Conservation (phyloP, 2,797 vertebrate species). For the Alosa sapidissima region DNA sequence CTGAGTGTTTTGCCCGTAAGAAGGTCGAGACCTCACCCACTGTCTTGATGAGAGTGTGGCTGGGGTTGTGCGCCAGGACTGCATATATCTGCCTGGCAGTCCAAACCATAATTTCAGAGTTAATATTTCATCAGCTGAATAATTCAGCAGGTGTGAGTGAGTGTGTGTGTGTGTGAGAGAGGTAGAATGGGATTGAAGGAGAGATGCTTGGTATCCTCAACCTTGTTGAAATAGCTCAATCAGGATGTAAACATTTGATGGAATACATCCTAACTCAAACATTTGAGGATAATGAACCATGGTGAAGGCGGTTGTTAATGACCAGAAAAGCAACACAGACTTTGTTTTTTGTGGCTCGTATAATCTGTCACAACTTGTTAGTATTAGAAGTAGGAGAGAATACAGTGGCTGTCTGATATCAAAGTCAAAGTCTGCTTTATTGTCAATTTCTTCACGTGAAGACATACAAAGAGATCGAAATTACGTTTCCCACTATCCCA, state of each 20-base stretch:
- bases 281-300: neutral
- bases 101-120: conserved; percentile 11
- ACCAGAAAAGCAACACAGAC: neutral
- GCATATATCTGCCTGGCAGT: neutral
- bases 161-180: neutral
- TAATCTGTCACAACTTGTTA: too few relatives aligned
- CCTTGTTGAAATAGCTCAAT: neutral
- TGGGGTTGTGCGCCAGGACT: neutral
- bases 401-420: too few relatives aligned
- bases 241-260: neutral
- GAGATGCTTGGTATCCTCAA: neutral
- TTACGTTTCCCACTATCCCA: too few relatives aligned
- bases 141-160: neutral
- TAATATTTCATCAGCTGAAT: conserved; percentile 18
- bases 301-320: neutral
- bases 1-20: neutral
- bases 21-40: neutral
- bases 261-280: neutral
- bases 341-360: too few relatives aligned
- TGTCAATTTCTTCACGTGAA: too few relatives aligned
- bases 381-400: too few relatives aligned
- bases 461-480: too few relatives aligned
- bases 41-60: conserved; percentile 2
- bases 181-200: neutral
- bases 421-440: too few relatives aligned